A percentile compares a stretch with the other conserved stretches of the same genome.
phyloP scores from a whole-genome alignment of 2,113 vertebrate genomes.

The Callorhinus ursinus region DNA sequence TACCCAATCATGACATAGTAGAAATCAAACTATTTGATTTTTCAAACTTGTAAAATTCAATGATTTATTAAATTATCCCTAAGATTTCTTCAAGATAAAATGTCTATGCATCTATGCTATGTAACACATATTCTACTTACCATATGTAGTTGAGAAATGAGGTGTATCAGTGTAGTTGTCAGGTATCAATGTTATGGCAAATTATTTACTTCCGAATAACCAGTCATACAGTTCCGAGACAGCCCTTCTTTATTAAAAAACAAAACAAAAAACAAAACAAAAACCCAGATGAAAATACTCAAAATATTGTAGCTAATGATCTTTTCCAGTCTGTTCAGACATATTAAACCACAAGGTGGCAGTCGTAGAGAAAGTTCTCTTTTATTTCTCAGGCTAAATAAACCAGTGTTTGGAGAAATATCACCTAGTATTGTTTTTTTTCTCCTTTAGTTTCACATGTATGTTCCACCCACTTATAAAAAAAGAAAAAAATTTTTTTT shows the following conservation, averaged over 20 bases:
- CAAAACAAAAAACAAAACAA: not conserved
- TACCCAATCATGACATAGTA: not conserved
- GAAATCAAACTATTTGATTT: not conserved
- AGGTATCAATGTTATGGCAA: not conserved
- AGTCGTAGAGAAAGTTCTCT: constrained; percentile 47
- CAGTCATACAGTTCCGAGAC: not conserved
- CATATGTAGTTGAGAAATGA: not conserved
- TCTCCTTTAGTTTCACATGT: not conserved
- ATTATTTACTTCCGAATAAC: not conserved
- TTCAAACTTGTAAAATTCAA: constrained; percentile 1
- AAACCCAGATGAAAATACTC: not conserved
- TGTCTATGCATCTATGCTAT: not conserved
- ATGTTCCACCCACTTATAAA: not conserved
- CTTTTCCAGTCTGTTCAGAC: not conserved
- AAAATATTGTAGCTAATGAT: not conserved
- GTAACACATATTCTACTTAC: not conserved
- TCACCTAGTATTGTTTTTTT: not conserved
- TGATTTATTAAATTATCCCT: not conserved
- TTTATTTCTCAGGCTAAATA: constrained; percentile 1
- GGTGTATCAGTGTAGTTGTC: not conserved
- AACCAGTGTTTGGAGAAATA: not conserved
- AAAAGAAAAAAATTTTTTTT: not conserved
- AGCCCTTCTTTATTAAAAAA: not conserved
- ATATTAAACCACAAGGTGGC: constrained; percentile 66
- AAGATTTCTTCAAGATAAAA: not conserved